Percentiles rank a stretch among this genome's conserved stretches.
Evolutionary conservation across 2,113 vertebrate genomes (phyloP).

Genomic region (Thomomys bottae): DNA sequence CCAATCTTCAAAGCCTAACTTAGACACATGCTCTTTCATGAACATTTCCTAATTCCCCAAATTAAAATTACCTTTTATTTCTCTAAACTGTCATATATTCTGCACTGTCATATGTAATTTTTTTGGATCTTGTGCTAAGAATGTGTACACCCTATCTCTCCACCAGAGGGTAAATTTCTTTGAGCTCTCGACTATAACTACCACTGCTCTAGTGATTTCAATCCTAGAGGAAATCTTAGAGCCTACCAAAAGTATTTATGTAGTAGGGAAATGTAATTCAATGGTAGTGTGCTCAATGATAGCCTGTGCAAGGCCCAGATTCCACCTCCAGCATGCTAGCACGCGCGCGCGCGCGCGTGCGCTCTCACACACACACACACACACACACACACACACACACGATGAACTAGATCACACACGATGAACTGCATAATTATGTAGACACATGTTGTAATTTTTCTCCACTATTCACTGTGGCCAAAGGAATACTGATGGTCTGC

Average conservation of each 20-base stretch:
- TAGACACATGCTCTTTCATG: background rate
- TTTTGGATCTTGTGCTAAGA: background rate
- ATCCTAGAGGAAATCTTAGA: no score
- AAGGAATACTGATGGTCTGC: background rate
- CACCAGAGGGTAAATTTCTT: background rate
- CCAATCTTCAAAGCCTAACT: background rate
- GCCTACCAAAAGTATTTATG: background rate
- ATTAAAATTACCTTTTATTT: conserved; percentile 3
- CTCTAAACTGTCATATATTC: background rate
- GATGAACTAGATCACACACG: no score
- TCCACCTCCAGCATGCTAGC: background rate
- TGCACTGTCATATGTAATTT: background rate
- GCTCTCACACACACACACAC: no score
- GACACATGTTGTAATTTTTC: conserved; percentile 18
- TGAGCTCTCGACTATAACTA: background rate
- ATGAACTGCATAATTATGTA: background rate
- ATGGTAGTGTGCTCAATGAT: background rate
- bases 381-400: no score
- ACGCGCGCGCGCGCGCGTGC: no score
- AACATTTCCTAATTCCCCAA: background rate
- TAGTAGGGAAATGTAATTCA: background rate
- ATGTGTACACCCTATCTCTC: background rate
- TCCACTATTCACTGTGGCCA: background rate
- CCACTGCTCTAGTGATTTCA: background rate
- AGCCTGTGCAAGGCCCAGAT: background rate